These are phyloP conservation scores for Tridacna crocea DNA, from an alignment of 2,888 invertebrate genomes.

Conservation along the genomic window DNA sequence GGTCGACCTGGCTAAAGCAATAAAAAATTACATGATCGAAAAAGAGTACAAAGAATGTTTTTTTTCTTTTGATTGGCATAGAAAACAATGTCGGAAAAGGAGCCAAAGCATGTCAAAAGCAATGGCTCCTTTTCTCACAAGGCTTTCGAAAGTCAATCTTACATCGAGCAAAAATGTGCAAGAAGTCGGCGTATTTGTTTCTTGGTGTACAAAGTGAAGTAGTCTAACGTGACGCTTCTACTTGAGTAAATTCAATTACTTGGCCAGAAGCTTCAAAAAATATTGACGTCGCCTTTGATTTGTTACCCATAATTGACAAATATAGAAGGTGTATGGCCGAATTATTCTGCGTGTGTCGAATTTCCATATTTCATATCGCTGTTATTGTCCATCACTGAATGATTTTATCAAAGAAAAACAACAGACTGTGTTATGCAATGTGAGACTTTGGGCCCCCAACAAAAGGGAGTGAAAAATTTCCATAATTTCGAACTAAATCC, in stretches of 20 bases:
- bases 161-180: background rate
- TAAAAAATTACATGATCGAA: too few species aligned
- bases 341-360: background rate
- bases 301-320: background rate
- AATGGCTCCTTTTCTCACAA: conserved; percentile 6
- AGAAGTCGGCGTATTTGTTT: background rate
- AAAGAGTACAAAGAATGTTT: too few species aligned
- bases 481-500: background rate
- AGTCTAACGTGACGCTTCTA: background rate
- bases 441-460: background rate
- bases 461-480: background rate
- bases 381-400: background rate
- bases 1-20: too few species aligned
- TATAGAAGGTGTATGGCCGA: background rate
- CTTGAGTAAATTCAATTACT: conserved; percentile 8
- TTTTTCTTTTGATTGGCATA: background rate
- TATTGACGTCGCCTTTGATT: conserved; percentile 11
- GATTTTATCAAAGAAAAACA: background rate
- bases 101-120: background rate
- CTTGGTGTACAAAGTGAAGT: background rate
- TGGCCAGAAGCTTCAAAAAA: conserved; percentile 2
- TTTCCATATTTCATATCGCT: background rate
- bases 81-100: conserved; percentile 8
- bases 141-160: background rate
- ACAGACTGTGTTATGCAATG: background rate